Evolutionary conservation across 2,113 vertebrate species (phyloP).

Genomic region (Ariopsis seemanni): DNA sequence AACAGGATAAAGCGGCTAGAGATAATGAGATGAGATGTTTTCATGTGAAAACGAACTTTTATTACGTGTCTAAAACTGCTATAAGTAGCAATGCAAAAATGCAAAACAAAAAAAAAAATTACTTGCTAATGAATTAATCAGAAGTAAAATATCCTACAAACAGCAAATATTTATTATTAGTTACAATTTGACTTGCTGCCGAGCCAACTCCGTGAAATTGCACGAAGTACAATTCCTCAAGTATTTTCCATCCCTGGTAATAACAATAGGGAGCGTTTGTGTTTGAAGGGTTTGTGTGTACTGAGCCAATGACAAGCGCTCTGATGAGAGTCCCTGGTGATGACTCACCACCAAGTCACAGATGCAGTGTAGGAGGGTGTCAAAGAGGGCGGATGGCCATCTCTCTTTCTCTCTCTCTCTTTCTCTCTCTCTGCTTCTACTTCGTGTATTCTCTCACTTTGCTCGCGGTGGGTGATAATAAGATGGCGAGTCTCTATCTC

Average conservation of each 20-base stretch:
- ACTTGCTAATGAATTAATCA: neutral
- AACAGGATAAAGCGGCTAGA: no score
- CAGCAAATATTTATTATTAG: neutral
- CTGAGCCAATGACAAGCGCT: constrained; percentile 17
- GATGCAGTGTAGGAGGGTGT: constrained; percentile 58
- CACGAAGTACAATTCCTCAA: neutral
- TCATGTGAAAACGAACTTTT: no score
- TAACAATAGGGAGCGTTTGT: constrained; percentile 7
- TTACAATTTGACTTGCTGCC: neutral
- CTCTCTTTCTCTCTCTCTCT: constrained; percentile 14
- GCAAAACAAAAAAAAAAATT: no score
- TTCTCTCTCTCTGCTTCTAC: neutral
- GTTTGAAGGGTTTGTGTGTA: neutral
- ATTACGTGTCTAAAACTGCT: neutral
- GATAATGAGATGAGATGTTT: no score
- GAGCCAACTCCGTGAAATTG: neutral
- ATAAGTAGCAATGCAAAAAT: no score
- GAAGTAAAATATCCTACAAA: neutral
- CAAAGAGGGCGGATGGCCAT: constrained; percentile 33
- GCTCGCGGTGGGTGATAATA: constrained; percentile 36
- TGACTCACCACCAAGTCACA: constrained; percentile 47
- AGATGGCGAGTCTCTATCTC: constrained; percentile 42
- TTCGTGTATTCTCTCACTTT: constrained; percentile 1
- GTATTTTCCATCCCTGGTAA: neutral
- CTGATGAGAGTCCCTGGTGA: constrained; percentile 38